These are phyloP conservation scores for Pocota personata DNA, from an alignment of 2,888 invertebrate species.

Conservation along the genomic window DNA sequence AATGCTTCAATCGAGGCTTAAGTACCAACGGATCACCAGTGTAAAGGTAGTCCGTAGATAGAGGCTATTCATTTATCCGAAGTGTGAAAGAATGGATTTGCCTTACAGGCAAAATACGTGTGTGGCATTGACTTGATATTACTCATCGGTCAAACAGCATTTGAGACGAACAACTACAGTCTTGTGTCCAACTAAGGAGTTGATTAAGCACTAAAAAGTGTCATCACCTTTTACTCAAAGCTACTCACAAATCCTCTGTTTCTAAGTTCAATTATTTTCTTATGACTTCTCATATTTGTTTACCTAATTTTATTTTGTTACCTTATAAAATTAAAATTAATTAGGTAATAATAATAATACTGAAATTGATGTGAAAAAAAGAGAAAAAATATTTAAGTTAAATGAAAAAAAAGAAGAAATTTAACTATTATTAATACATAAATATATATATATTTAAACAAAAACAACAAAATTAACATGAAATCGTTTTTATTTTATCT, in stretches of 20 bases:
- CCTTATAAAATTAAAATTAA: not conserved
- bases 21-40: no score
- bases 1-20: no score
- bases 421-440: constrained; percentile 43
- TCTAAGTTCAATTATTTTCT: not conserved
- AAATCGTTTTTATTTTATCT: not conserved
- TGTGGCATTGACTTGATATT: no score
- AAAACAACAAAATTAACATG: not conserved
- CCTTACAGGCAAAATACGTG: no score
- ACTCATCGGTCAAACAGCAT: no score
- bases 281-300: not conserved
- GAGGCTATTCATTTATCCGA: no score
- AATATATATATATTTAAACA: constrained; percentile 32
- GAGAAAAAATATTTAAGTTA: constrained; percentile 25
- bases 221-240: no score
- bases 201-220: no score
- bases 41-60: no score
- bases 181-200: no score
- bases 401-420: constrained; percentile 7
- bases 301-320: not conserved
- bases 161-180: no score
- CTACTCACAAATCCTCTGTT: not conserved
- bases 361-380: constrained; percentile 6
- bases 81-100: no score
- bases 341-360: constrained; percentile 2